phyloP scores from a whole-genome alignment of 2,113 vertebrate genomes.

The Alethe castanea region DNA sequence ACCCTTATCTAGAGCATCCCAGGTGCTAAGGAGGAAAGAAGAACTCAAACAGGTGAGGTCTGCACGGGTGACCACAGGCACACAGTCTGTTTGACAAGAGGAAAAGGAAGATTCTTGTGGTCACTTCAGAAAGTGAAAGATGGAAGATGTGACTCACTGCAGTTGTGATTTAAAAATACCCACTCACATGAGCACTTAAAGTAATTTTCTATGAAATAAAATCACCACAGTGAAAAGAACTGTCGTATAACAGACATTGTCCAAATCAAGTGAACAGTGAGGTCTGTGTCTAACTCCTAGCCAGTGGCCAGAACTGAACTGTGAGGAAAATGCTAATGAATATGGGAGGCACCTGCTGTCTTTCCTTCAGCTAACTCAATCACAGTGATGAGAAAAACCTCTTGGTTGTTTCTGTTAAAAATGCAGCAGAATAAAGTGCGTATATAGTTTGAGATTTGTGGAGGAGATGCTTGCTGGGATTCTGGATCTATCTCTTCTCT shows the following conservation, averaged over 20 bases:
- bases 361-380: background rate
- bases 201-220: background rate
- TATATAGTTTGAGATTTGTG: background rate
- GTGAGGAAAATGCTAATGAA: background rate
- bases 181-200: background rate
- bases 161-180: background rate
- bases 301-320: background rate
- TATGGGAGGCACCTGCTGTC: background rate
- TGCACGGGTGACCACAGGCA: background rate
- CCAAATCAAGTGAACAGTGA: background rate
- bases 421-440: background rate
- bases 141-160: background rate
- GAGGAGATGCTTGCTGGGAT: background rate
- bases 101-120: background rate
- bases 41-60: background rate
- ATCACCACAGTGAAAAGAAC: background rate
- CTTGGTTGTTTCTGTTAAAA: background rate
- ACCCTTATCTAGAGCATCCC: background rate
- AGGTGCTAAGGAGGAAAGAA: background rate
- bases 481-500: background rate
- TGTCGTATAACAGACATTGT: background rate
- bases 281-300: background rate
- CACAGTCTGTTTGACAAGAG: background rate
- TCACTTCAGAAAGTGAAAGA: background rate
- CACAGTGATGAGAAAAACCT: background rate